Evolutionary conservation across 2,113 vertebrate genomes (phyloP), one percentile per base, ranked within the genome.

Genomic region (Opisthocomus hoazin): DNA sequence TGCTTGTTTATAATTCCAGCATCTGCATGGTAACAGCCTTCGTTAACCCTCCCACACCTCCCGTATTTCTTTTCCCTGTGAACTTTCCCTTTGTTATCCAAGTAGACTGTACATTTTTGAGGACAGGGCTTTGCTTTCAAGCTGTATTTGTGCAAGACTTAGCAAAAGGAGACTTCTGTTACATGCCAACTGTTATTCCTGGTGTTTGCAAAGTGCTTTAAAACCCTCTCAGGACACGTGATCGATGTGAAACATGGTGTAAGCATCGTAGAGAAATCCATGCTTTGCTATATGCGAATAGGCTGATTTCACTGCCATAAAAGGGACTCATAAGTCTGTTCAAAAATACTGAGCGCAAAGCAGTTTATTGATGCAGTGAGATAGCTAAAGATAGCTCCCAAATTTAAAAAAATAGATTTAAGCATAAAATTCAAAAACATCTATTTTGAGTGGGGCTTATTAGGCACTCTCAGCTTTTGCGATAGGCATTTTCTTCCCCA

Each of bases 361-460:
- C 7, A 66, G 13, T 17, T 58, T 64, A 78, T 19, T 37, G 53
- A 65, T 21, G 65, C 27, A 61, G n/a, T 26, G 51, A 85, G 29
- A n/a, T 20, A 36, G 50, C 15, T 64, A 64, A 34, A 51, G 64
- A 13, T 74, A 50, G n/a, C n/a, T 41, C 22, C 12, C 9, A 75
- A 14, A 64, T 87, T 48, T 61, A 41, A 82, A 87, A 89, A 90
- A 60, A 41, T 22, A 39, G 10, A 70, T 71, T 86, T 60, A 64
- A 81, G 26, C 4, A 15, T 10, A 19, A 84, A 57, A 68, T 22
- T 7, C 1, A 71, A 84, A 78, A 15, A 0, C 0, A 0, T 2
- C 48, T 51, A 4, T 64, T 88, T 66, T 64, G 32, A 23, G 9
- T 1, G 6, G 6, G 6, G 9, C 1, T 74, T 89, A 16, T 63